Conservation (phyloP, 2,888 invertebrate species). For the Cosmorhoe ocellata region DNA sequence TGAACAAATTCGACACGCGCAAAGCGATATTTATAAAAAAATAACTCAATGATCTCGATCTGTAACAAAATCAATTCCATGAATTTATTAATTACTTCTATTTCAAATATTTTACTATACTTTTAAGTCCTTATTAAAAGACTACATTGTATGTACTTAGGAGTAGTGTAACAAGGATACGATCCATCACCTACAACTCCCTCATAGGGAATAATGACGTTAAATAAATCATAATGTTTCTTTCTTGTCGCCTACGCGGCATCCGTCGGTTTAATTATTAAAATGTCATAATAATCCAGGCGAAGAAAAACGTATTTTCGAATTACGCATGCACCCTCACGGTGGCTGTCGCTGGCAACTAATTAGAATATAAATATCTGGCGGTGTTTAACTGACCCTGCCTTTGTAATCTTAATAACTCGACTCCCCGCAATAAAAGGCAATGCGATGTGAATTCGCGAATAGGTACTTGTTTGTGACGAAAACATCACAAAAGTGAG, state of each 20-base stretch:
- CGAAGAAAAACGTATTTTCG: conserved; percentile 58
- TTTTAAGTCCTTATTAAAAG: no score
- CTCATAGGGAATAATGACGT: conserved; percentile 27
- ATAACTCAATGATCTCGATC: conserved; percentile 40
- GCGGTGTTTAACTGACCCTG: conserved; percentile 69
- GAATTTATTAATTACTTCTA: no score
- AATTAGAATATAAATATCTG: conserved; percentile 76
- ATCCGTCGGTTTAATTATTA: conserved; percentile 50
- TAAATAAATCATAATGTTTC: conserved; percentile 27
- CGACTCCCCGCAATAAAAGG: conserved; percentile 49
- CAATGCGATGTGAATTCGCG: conserved; percentile 46
- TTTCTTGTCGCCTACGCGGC: conserved; percentile 45
- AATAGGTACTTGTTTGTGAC: conserved; percentile 40
- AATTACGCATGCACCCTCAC: conserved; percentile 75
- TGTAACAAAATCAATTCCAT: conserved; percentile 16
- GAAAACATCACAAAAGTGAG: conserved; percentile 19
- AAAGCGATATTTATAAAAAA: conserved; percentile 49
- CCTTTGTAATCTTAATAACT: conserved; percentile 68
- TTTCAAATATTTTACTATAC: no score
- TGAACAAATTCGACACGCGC: conserved; percentile 56
- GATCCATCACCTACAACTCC: conserved; percentile 39
- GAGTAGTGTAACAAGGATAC: conserved; percentile 27
- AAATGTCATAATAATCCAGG: conserved; percentile 65
- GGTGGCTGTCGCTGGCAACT: conserved; percentile 64
- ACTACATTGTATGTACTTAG: background rate